Conservation (phyloP, 2,888 invertebrate genomes). For the Drosophila neonasuta region DNA sequence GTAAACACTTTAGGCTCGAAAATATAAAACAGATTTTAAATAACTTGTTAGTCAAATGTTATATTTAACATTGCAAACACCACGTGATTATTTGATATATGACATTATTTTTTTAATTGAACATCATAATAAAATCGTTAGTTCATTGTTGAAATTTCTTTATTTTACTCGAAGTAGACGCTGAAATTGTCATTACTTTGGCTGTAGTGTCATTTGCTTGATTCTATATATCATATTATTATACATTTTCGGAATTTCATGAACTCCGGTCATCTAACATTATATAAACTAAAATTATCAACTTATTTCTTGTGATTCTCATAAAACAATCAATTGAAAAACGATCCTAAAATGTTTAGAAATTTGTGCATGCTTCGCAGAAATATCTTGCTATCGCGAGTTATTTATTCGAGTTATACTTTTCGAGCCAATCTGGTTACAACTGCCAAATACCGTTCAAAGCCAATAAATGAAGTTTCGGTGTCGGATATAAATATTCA, state of each 20-base stretch:
- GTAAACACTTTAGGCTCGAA: too few species aligned
- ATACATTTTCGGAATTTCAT: conserved; percentile 36
- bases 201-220: not conserved
- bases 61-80: too few species aligned
- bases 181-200: conserved; percentile 8
- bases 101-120: not conserved
- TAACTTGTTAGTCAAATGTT: too few species aligned
- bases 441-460: not conserved
- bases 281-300: conserved; percentile 28
- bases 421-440: conserved; percentile 22
- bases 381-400: conserved; percentile 29
- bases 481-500: conserved; percentile 52
- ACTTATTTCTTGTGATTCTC: conserved; percentile 1
- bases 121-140: not conserved
- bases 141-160: not conserved
- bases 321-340: not conserved
- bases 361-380: conserved; percentile 45
- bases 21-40: too few species aligned
- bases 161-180: conserved; percentile 28
- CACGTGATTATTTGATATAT: not conserved
- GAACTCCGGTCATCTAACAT: conserved; percentile 21
- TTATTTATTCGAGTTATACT: conserved; percentile 21
- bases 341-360: conserved; percentile 51
- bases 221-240: conserved; percentile 4
- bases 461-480: conserved; percentile 10